Base-by-base conservation (phyloP, 2,797 vertebrate genomes). In the Zalophus californianus region DNA sequence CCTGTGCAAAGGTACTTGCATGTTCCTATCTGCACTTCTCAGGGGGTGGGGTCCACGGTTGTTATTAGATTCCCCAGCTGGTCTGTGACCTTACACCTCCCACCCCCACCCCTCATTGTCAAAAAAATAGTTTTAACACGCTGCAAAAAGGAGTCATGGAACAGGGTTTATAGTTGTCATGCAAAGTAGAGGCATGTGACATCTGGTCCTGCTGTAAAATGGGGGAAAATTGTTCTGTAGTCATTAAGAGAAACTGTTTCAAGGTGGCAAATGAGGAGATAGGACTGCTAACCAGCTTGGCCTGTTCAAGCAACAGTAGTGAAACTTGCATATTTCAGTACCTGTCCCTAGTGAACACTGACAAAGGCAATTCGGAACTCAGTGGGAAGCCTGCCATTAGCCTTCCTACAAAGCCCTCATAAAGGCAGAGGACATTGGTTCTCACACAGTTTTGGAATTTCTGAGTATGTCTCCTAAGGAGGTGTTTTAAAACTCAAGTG, bases 31-130 rank as follows among this genome's bases (percentile, higher is more conserved):
- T 75, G 20, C 5, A 29, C 50, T 85, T 95, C 82, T 83, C 27
- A 73, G 29, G 23, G 48, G 6, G 25, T 1, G 50, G 5, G 1
- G 5, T 13, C 25, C 13, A 38, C 5, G 68, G 50, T 44, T 77
- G 54, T 68, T 7, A 48, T 70, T 27, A 83, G 93, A 86, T 91
- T 92, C 5, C 64, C 29, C 48, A 68, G 25, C 62, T 72, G 21
- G 27, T 15, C 27, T 73, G 14, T 79, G 83, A 52, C 84, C n/a
- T 60, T 79, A 3, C 54, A 86, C 7, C 14, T 75, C 3, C 13
- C 2, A 11, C 16, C 2, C 3, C 35, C 1, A 2, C 2, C 1
- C 10, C 3, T 7, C 7, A 44, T 18, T 14, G 62, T 41, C 1
- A 48, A 58, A 41, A 21, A 44, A 73, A 77, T 16, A 20, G 27